Evolutionary conservation across 1,140 invertebrate species (phyloP), one percentile per base, ranked within the genome.

Genomic region (Asobara japonica): DNA sequence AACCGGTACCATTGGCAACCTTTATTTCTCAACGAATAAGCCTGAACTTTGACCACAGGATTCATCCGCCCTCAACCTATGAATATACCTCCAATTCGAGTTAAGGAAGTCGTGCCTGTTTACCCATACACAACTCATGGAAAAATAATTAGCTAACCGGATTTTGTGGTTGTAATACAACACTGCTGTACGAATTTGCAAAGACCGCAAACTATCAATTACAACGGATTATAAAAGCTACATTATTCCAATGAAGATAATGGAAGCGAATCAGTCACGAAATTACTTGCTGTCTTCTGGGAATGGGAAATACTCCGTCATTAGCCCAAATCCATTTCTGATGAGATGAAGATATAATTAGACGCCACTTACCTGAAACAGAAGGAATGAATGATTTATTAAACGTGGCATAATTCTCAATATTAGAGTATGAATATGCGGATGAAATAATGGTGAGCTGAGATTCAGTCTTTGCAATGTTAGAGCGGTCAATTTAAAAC

Each of bases 291-390:
- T 29, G n/a, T 62, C 25, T 13, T 16, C 10, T 29, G 4, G 5
- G n/a, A 30, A n/a, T 30, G 5, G 5, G 4, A 18, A 62, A 31
- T 30, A 30, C 25, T 62, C 3, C 27, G 11, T 16, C 6, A 16
- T 33, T 62, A 29, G 31, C 29, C 38, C 30, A 70, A 16, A 62
- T 56, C 60, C 25, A 62, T 62, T 36, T 1, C 13, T 27, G 18
- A 62, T 70, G 29, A 29, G 25, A 62, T 62, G 10, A 30, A 29
- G 29, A 3, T n/a, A n/a, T 62, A 16, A 31, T 30, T 29, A 62
- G 8, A 51, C 25, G 25, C 33, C 31, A 62, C 71, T 68, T 64
- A 72, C 71, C 71, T 72, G 65, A 29, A 72, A 72, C 71, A 68
- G 62, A 68, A 45, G 38, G 13, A 41, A 29, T 20, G 60, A 62